A percentile compares a stretch with the other conserved stretches of the same genome.
phyloP scores from a whole-genome alignment of 2,888 invertebrate species.

The Drepana falcataria region DNA sequence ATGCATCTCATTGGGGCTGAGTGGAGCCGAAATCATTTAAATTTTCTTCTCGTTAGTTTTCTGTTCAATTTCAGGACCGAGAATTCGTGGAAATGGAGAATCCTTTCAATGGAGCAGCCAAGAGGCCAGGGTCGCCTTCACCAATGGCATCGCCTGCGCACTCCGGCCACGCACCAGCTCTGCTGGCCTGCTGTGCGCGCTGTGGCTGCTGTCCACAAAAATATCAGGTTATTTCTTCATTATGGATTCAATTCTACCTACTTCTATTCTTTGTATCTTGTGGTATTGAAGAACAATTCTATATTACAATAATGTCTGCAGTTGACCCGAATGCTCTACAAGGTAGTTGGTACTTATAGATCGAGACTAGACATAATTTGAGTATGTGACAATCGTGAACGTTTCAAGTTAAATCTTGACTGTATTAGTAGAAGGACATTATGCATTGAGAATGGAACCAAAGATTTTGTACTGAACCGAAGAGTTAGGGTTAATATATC shows the following conservation, averaged over 20 bases:
- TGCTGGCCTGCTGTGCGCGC: slow-evolving; percentile 92
- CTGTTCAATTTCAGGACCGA: slow-evolving; percentile 84
- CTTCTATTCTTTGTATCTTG: too few species aligned
- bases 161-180: slow-evolving; percentile 84
- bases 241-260: neutral
- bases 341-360: too few species aligned
- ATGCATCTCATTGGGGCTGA: neutral
- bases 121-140: slow-evolving; percentile 93
- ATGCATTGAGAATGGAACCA: too few species aligned
- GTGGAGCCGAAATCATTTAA: neutral
- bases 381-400: too few species aligned
- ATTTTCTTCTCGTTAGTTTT: neutral
- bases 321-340: too few species aligned
- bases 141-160: slow-evolving; percentile 92
- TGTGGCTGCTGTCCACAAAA: slow-evolving; percentile 92
- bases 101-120: slow-evolving; percentile 95
- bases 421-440: too few species aligned
- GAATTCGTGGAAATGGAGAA: slow-evolving; percentile 98
- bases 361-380: too few species aligned
- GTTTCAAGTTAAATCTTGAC: too few species aligned
- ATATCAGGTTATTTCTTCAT: slow-evolving; percentile 83
- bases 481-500: too few species aligned
- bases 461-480: too few species aligned
- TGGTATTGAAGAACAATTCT: too few species aligned
- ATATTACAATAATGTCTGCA: too few species aligned